Evolutionary conservation across 2,797 vertebrate species (phyloP).

Genomic region (Lutjanus argentimaculatus): DNA sequence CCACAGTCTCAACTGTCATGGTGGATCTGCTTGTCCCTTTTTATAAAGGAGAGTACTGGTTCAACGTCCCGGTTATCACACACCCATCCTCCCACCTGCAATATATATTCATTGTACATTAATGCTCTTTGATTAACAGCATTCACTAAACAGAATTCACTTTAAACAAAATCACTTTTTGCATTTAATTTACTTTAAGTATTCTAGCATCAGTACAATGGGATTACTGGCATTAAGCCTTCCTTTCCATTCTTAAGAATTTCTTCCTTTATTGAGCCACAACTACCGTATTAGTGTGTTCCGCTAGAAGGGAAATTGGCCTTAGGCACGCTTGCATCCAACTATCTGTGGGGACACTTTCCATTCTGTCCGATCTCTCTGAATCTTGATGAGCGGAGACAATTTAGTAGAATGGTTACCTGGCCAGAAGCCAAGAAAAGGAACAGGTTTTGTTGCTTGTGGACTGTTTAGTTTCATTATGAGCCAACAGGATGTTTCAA

Average conservation of each 20-base stretch:
- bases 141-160: neutral
- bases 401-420: slow-evolving; percentile 36
- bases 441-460: slow-evolving; percentile 7
- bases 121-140: neutral
- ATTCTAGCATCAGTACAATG: neutral
- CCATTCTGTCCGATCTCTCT: slow-evolving; percentile 5
- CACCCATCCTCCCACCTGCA: neutral
- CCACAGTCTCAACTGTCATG: neutral
- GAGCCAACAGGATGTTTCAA: slow-evolving; percentile 77
- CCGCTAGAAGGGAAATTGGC: slow-evolving; percentile 17
- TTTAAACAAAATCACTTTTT: neutral
- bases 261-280: slow-evolving; percentile 3
- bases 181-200: neutral
- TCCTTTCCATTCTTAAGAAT: slow-evolving; percentile 8
- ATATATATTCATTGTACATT: neutral
- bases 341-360: slow-evolving; percentile 23
- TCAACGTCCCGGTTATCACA: neutral
- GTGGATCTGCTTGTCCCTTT: neutral
- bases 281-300: slow-evolving; percentile 2
- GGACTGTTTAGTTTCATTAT: slow-evolving; percentile 58
- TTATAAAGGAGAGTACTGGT: neutral
- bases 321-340: neutral
- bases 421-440: slow-evolving; percentile 33
- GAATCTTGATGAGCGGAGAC: slow-evolving; percentile 45
- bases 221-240: slow-evolving; percentile 24